Conservation (phyloP, 2,888 invertebrate species). For the Xestia c-nigrum region DNA sequence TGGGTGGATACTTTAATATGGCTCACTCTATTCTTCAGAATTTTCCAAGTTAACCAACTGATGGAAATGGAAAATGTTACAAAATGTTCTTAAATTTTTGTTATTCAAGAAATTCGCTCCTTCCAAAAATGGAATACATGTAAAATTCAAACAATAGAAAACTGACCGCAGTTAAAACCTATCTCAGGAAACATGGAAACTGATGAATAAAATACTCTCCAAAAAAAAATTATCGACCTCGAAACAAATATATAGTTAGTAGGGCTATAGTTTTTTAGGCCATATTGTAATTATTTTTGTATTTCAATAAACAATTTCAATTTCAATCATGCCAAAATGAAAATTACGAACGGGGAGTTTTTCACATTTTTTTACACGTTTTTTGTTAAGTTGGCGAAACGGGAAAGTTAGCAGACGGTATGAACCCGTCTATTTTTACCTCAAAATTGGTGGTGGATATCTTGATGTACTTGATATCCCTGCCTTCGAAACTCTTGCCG, state of each 20-base stretch:
- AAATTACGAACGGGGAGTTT: too few species aligned
- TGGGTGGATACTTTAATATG: neutral
- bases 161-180: neutral
- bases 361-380: too few species aligned
- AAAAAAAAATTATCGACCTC: too few species aligned
- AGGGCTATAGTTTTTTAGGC: too few species aligned
- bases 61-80: neutral
- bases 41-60: neutral
- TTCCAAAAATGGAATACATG: neutral
- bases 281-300: too few species aligned
- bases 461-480: conserved; percentile 89
- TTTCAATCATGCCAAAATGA: neutral
- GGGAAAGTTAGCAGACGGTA: too few species aligned
- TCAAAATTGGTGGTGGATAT: conserved; percentile 87
- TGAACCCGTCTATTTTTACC: conserved; percentile 60
- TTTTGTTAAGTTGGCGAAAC: too few species aligned
- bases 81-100: neutral
- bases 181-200: neutral
- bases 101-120: neutral
- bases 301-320: too few species aligned
- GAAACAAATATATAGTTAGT: too few species aligned
- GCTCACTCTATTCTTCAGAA: neutral
- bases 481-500: conserved; percentile 90
- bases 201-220: neutral
- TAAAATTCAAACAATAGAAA: neutral